These are phyloP conservation scores for Trachops cirrhosus DNA, from an alignment of 2,797 vertebrate species.

Conservation along the genomic window DNA sequence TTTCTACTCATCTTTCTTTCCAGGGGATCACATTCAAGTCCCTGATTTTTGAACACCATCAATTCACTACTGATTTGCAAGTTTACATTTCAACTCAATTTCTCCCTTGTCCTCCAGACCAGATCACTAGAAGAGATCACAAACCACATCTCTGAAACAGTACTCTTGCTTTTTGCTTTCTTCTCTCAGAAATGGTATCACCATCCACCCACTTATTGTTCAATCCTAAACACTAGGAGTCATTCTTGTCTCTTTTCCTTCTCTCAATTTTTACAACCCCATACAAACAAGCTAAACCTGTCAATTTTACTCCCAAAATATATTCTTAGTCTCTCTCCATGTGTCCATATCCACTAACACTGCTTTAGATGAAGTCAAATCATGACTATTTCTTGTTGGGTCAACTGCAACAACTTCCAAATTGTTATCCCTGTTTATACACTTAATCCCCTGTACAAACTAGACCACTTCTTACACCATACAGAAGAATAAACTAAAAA, in stretches of 20 bases:
- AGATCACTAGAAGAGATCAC: not conserved
- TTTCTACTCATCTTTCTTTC: not conserved
- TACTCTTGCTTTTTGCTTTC: not conserved
- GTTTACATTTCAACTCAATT: not conserved
- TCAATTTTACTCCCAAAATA: not conserved
- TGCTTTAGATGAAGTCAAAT: not conserved
- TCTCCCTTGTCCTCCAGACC: not conserved
- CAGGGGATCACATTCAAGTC: not conserved
- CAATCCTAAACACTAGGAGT: not conserved
- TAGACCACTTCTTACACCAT: no score
- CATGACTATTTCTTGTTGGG: not conserved
- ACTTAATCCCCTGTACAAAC: not conserved
- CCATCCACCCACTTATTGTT: not conserved
- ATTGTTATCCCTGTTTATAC: not conserved
- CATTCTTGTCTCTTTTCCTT: not conserved
- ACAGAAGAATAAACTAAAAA: no score
- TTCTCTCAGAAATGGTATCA: not conserved
- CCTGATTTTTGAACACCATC: not conserved
- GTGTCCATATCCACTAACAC: not conserved
- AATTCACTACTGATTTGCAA: constrained; percentile 1
- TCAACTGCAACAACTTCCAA: not conserved
- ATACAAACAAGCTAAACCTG: not conserved
- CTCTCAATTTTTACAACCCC: not conserved
- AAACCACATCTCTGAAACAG: not conserved
- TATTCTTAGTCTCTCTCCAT: not conserved